Base-by-base conservation (phyloP, 1,140 invertebrate genomes). In the Oedothorax gibbosus region DNA sequence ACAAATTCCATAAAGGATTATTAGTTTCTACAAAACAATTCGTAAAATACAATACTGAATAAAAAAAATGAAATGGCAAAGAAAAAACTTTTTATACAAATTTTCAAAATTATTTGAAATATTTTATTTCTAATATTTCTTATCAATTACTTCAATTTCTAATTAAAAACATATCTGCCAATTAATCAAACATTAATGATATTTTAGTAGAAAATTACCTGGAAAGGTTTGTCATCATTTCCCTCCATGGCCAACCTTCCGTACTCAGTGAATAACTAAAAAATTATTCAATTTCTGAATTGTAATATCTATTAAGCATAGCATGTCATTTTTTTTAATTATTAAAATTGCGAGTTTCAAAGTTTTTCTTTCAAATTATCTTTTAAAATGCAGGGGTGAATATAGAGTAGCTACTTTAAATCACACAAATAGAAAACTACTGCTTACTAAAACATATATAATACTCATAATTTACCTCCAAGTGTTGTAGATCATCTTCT, bases 211-310 rank as follows among this genome's bases (percentile, higher is more conserved):
- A 57, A 14, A 57, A 35, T 87, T 87, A 92, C 91, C 89, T 92
- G 98, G 90, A 99, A 99, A 7, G 98, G 95, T 96, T 87, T 94
- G 93, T 64, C 95, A 86, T 90, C 95, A 76, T 95, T 95, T 88
- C 96, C 96, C 87, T 97, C 97, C 73, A 99, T 90, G 18, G 98
- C 98, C 86, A 99, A 91, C 84, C 97, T 93, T 0, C 98, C 98
- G 90, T 99, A 99, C 90, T 99, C 98, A 15, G 97, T 98, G 90
- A 99, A 99, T 56, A 99, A 89, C 92, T 96, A 91, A 87, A 89
- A 87, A 88, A 87, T 87, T 56, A 15, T 14, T 62, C 7, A 62
- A 62, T 10, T 62, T 62, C 18, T 62, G 18, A 15, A 15, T 62
- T 62, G 6, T 8, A 18, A 62, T 60, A 62, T 14, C 18, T 14